Base-by-base conservation (phyloP, 2,888 invertebrate species). In the Drosophila colorata region DNA sequence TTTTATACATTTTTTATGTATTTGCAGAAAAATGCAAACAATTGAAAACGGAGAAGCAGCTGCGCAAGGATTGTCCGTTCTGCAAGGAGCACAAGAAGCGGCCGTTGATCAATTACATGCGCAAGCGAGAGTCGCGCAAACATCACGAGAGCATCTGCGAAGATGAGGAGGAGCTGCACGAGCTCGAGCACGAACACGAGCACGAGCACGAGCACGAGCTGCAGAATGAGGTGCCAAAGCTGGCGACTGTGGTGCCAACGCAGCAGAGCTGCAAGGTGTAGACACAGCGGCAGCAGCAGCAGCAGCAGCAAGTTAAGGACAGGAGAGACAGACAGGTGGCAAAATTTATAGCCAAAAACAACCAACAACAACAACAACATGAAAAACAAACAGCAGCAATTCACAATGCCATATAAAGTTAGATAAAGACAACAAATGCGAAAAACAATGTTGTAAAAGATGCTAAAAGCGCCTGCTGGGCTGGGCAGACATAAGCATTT, bases 41-140 rank as follows among this genome's bases (percentile, higher is more conserved):
- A 69, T 75, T 90, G 23, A 91, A 92, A 64, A 86, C 91, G 2
- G 89, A 91, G 37, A 89, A 90, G 71, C 82, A 77, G 49, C 74
- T 81, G 41, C 93, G 92, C 69, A 92, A 93, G 66, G 91, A 91
- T 33, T 94, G 94, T 60, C 92, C 93, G 13, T 92, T 94, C 63
- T 94, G 94, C 83, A 93, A 93, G 67, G 93, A 93, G 74, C 93
- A 92, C 68, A 93, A 93, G 82, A 92, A 93, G 69, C 91, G 94
- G 41, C 93, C 92, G 3, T 84, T 94, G 4, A 92, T 93, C 2
- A 92, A 92, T 55, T 74, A 74, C 14, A 74, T 74, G 74, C 74
- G 76, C 49, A 93, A 92, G 66, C 93, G 93, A 61, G 91, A 93
- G n/a, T 91, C 92, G 18, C 91, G 92, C n/a, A 93, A 92, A 76